Base-by-base conservation (phyloP, 2,113 vertebrate genomes). In the Campylomormyrus tamandua region DNA sequence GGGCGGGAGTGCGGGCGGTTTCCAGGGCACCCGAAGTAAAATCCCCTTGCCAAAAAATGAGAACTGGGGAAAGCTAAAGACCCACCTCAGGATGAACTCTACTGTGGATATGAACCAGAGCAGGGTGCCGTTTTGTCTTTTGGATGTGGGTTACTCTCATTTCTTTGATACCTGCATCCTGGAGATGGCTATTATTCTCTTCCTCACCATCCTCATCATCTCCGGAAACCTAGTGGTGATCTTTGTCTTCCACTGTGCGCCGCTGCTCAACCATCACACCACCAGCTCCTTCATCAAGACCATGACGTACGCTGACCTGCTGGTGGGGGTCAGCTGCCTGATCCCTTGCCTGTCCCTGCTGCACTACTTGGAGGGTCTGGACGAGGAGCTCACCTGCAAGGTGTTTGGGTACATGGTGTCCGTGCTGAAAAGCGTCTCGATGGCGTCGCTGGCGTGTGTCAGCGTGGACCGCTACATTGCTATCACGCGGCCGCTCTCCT, bases 221-320 rank as follows among this genome's bases (percentile, higher is more conserved):
- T 97, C 96, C 0, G 98, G 98, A 27, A 99, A 99, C 94, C 93
- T 99, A 87, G 96, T 99, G 85, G 98, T 99, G 90, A 99, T 99
- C 91, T 98, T 98, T 91, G 98, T 99, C 85, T 99, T 99, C 94
- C 98, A 99, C 94, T 99, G 98, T 91, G 98, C 98, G n/a, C 98
- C 98, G 87, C 94, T 99, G 92, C 96, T 99, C 58, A 98, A 97
- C 95, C 97, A 99, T 92, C 98, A 99, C 92, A 98, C 97, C 91
- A 99, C 98, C 93, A 99, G 98, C 93, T 97, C 98, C 93, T 99
- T 99, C 94, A 99, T 99, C 92, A 98, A 98, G 96, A 99, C 98
- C 45, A 99, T 99, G 98, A 97, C 98, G 0, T 99, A 99, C 27
- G 98, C 98, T 48, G 98, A 99, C 93, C 96, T 99, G 89, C 94